phyloP scores from a whole-genome alignment of 2,113 vertebrate species.

The Agapornis roseicollis region DNA sequence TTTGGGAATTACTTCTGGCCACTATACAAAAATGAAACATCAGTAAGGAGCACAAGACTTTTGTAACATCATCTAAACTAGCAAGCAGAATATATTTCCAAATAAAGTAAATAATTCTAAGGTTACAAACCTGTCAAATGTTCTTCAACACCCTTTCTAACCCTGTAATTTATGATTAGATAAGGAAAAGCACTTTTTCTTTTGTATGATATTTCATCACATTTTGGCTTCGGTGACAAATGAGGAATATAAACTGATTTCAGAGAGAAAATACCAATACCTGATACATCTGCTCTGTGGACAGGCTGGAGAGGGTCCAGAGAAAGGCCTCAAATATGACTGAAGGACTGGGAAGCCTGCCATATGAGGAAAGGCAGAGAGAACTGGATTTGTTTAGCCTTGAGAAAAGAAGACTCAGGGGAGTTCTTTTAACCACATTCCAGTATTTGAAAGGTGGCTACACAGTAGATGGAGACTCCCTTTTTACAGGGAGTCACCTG shows the following conservation, averaged over 20 bases:
- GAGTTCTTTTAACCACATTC: neutral
- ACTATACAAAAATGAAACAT: neutral
- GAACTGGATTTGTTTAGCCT: too few relatives aligned
- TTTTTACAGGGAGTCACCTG: neutral
- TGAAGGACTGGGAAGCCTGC: too few relatives aligned
- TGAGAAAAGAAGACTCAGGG: neutral
- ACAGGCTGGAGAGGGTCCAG: neutral
- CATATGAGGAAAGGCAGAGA: too few relatives aligned
- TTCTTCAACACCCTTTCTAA: neutral
- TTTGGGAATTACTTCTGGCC: neutral
- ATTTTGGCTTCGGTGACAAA: neutral
- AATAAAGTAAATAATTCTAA: neutral
- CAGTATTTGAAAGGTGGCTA: neutral
- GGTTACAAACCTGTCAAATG: neutral
- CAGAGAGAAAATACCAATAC: neutral
- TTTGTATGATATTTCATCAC: neutral
- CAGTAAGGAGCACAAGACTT: neutral
- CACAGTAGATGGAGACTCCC: neutral
- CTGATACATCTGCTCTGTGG: too few relatives aligned
- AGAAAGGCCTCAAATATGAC: too few relatives aligned
- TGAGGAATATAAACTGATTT: neutral
- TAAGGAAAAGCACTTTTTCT: neutral
- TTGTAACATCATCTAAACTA: neutral
- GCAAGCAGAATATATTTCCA: neutral
- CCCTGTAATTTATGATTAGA: neutral